Evolutionary conservation across 2,797 vertebrate genomes (phyloP), one percentile per base, ranked within the genome.

Genomic region (Chelmon rostratus): DNA sequence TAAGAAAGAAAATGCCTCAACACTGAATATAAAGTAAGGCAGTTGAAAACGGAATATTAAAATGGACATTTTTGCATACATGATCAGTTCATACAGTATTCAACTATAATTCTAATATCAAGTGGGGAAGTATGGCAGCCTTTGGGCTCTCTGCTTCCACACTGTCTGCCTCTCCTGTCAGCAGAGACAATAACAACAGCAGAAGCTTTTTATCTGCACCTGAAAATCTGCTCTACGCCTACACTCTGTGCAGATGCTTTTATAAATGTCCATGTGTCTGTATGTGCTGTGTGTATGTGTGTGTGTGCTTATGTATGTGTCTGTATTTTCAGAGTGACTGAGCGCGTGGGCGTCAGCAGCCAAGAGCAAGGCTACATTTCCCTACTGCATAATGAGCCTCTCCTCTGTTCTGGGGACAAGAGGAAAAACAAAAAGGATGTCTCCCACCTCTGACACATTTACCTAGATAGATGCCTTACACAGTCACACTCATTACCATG

Each of bases 201-300:
- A 81, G 68, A 90, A 85, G 84, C 92, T 91, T 53, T 79, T 90
- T 86, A 92, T 92, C 88, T 88, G 73, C 77, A 88, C 92, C 89
- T 38, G 76, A 86, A 91, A 90, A 82, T 86, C 82, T 82, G 76
- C 82, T 89, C 68, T 61, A 64, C 73, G 57, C 86, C 82, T 57
- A 87, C 86, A 69, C 63, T 0, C 73, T 87, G 83, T 87, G 88
- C 73, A 77, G 78, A 79, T 78, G 79, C 79, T 86, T 79, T 81
- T 64, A 82, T 54, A 86, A 78, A 81, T 68, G 72, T 76, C 71
- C 54, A 52, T 83, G 74, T 80, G 76, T 80, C 47, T 76, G 65
- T 63, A 46, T 76, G 57, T 50, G 28, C 9, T 46, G 44, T 46
- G 44, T 46, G 44, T 42, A 13, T 42, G 42, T 59, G 42, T 42